phyloP scores from a whole-genome alignment of 2,113 vertebrate genomes.

The Spea bombifrons region DNA sequence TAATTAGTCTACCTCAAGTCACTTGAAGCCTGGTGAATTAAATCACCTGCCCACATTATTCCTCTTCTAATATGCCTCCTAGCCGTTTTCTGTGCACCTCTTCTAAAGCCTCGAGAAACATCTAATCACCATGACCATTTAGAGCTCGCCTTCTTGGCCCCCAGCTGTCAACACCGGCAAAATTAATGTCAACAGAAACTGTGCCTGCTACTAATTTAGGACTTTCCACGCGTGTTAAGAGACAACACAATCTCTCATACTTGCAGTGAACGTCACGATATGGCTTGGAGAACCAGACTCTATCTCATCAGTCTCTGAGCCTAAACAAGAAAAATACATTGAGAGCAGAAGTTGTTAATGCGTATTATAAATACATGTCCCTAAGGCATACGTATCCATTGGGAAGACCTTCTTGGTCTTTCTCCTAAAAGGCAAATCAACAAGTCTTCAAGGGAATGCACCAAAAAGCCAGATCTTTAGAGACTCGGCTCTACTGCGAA shows the following conservation, averaged over 20 bases:
- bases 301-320: not conserved
- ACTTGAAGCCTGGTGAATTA: conserved; percentile 8
- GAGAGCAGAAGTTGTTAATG: too few species aligned
- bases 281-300: not conserved
- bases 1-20: conserved; percentile 33
- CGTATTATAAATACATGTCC: too few species aligned
- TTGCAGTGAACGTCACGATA: conserved; percentile 10
- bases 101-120: conserved; percentile 12
- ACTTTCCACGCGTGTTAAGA: conserved; percentile 19
- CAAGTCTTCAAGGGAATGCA: too few species aligned
- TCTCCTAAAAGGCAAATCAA: too few species aligned
- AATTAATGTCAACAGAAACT: conserved; percentile 39
- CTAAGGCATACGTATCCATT: too few species aligned
- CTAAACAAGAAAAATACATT: not conserved
- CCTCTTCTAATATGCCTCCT: conserved; percentile 10
- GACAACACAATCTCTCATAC: conserved; percentile 8
- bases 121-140: conserved; percentile 45
- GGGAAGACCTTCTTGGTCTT: too few species aligned
- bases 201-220: conserved; percentile 39
- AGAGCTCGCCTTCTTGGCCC: conserved; percentile 21
- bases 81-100: conserved; percentile 25
- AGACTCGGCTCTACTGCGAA: too few species aligned
- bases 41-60: conserved; percentile 30
- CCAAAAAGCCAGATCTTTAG: too few species aligned
- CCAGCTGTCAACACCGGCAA: conserved; percentile 34